Evolutionary conservation across 2,888 invertebrate genomes (phyloP), one percentile per base, ranked within the genome.

Genomic region (Epinotia demarniana): DNA sequence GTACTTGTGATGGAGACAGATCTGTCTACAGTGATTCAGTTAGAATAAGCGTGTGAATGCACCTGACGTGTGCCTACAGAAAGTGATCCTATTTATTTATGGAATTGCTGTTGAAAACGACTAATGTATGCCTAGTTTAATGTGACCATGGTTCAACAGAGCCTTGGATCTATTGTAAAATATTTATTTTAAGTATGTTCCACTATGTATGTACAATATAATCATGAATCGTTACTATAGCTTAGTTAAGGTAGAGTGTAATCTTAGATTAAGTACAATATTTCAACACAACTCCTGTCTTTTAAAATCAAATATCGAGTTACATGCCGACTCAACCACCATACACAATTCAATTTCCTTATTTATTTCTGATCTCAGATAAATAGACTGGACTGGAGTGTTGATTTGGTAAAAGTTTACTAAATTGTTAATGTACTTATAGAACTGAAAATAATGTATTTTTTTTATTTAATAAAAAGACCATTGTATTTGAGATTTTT

Each of bases 341-440:
- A 64, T 79, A 33, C 80, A 82, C 81, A 82, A 83, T 84, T 81
- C 83, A 84, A 75, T 70, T 62, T 67, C 69, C 85, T 87, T 89
- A 89, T 89, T 90, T 89, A 89, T 89, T 82, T 90, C 91, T 91
- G 92, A 93, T 92, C 92, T 92, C 92, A 90, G 90, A 88, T 89
- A 87, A 88, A 89, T 89, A 86, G 85, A 86, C 86, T 77, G 69
- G 71, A 75, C 76, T 87, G 84, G 85, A 87, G 86, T 90, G 91
- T 92, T 92, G 89, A 92, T 91, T 92, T 92, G 91, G 90, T 92
- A 89, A 92, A 89, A 88, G 87, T 90, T 90, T 92, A 91, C 92
- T 91, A 90, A 91, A 91, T 89, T 92, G 92, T 92, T 93, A 90
- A 90, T 89, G 93, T 93, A 93, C 93, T 93, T 93, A 93, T 92